These are phyloP conservation scores for Siderastrea siderea DNA, from an alignment of 92 coral and sea anemone genomes.

Conservation along the genomic window DNA sequence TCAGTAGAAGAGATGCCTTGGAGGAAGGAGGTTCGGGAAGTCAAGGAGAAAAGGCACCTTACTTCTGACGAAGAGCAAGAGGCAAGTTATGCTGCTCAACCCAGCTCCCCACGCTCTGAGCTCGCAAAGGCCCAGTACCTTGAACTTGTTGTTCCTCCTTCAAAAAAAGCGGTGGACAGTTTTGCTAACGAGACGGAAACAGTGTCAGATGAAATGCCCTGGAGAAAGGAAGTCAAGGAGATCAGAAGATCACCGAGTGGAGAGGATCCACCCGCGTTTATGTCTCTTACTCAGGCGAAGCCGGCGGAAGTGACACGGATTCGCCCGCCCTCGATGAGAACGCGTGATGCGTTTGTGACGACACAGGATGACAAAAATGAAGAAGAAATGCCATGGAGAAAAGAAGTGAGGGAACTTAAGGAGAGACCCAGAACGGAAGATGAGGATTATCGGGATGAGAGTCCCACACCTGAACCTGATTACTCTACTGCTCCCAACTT, in stretches of 20 bases:
- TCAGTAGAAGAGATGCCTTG: constrained; percentile 54
- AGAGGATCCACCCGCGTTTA: constrained; percentile 20
- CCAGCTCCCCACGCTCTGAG: constrained; percentile 48
- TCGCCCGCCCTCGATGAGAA: constrained; percentile 47
- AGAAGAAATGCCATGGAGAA: constrained; percentile 63
- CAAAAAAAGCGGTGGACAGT: constrained; percentile 27
- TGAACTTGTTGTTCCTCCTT: constrained; percentile 44
- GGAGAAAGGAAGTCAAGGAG: constrained; percentile 37
- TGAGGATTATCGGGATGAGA: constrained; percentile 19
- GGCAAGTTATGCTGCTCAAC: constrained; percentile 3
- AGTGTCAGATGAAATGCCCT: constrained; percentile 28
- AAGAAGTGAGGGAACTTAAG: constrained; percentile 51
- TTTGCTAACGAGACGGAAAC: neutral
- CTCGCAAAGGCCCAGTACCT: constrained; percentile 39
- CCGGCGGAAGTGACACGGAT: constrained; percentile 12
- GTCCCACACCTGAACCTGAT: neutral
- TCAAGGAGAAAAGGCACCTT: constrained; percentile 19
- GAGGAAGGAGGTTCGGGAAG: constrained; percentile 55
- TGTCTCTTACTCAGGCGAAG: neutral
- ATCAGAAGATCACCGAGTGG: constrained; percentile 18
- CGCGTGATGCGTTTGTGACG: constrained; percentile 38
- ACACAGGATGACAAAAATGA: constrained; percentile 3
- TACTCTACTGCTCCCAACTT: constrained; percentile 13
- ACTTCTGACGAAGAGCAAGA: constrained; percentile 28
- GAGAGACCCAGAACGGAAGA: constrained; percentile 39